A percentile compares a stretch with the other conserved stretches of the same genome.
Evolutionary conservation across 2,888 invertebrate genomes (phyloP).

Genomic region (Lasioglossum villosulum): DNA sequence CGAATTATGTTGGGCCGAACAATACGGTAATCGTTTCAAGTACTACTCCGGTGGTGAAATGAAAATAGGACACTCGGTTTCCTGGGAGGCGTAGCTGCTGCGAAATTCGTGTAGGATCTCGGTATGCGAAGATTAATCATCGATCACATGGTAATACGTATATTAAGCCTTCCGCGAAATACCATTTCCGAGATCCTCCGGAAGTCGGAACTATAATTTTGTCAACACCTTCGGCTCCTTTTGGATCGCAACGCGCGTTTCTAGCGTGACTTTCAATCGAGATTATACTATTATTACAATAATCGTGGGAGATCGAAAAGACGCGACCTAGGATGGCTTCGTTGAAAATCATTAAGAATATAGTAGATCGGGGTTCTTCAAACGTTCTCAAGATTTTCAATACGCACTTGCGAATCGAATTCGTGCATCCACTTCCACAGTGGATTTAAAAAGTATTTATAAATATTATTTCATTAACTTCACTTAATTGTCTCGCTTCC

Average conservation of each 20-base stretch:
- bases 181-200: conserved; percentile 1
- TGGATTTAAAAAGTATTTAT: no score
- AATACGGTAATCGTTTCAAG: background rate
- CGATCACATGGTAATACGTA: background rate
- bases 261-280: background rate
- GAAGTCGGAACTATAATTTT: conserved; percentile 15
- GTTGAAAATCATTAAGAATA: no score
- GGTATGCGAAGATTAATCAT: conserved; percentile 28
- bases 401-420: no score
- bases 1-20: background rate
- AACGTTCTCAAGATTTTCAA: no score
- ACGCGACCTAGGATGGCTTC: no score
- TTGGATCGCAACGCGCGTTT: background rate
- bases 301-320: background rate
- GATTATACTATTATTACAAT: background rate
- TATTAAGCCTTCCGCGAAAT: conserved; percentile 16
- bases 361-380: no score
- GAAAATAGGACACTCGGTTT: conserved; percentile 16
- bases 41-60: background rate
- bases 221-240: background rate
- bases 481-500: no score
- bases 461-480: no score
- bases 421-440: no score
- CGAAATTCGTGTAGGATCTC: background rate
- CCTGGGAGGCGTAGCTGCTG: background rate